Conservation (phyloP, 2,113 vertebrate genomes). For the Piaya cayana region DNA sequence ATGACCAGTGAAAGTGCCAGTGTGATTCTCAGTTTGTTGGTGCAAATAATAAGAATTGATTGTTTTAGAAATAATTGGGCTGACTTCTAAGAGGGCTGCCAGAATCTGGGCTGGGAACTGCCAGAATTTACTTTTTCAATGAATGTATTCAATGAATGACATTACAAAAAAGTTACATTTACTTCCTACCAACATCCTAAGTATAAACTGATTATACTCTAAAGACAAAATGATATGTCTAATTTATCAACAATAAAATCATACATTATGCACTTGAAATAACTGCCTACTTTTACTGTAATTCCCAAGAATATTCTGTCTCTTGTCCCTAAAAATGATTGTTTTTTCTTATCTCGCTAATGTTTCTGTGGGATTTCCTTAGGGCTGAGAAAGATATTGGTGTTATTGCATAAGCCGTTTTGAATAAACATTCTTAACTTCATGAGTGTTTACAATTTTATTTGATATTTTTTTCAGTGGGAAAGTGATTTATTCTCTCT, state of each 20-base stretch:
- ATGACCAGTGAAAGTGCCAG: neutral
- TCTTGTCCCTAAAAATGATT: neutral
- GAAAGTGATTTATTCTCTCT: neutral
- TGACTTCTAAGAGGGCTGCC: neutral
- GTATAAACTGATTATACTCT: neutral
- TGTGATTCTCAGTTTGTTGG: neutral
- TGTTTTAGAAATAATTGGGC: neutral
- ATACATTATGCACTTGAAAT: neutral
- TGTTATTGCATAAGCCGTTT: neutral
- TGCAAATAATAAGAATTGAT: neutral
- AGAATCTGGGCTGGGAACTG: neutral
- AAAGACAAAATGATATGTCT: neutral
- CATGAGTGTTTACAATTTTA: neutral
- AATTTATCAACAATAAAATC: neutral
- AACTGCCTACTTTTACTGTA: neutral
- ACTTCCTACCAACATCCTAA: neutral
- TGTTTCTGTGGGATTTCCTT: conserved; percentile 6
- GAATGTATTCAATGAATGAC: neutral
- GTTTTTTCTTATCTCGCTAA: neutral
- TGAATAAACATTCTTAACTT: neutral
- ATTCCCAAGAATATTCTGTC: neutral
- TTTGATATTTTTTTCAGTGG: neutral
- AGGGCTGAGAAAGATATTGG: neutral
- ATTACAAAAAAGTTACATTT: neutral
- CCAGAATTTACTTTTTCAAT: neutral